Evolutionary conservation across 2,888 invertebrate species (phyloP).

Genomic region (Linyphia triangularis): DNA sequence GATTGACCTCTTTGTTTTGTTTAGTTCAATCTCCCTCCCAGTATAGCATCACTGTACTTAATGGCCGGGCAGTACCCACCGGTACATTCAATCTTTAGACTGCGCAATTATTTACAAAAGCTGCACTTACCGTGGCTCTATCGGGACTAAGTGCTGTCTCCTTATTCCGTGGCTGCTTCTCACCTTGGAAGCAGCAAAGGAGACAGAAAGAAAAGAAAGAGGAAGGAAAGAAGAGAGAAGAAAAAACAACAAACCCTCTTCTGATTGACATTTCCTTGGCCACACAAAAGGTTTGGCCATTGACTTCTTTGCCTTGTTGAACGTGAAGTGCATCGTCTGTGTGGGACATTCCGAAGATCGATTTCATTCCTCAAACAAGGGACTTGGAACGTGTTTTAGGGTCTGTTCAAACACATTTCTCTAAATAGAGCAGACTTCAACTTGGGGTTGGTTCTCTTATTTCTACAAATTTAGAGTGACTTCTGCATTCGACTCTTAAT

Average conservation of each 20-base stretch:
- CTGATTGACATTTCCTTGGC: slow-evolving; percentile 51
- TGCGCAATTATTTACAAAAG: slow-evolving; percentile 64
- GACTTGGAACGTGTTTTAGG: background rate
- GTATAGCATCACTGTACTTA: slow-evolving; percentile 11
- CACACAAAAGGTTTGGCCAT: slow-evolving; percentile 49
- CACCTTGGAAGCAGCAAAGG: slow-evolving; percentile 21
- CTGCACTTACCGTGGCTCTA: slow-evolving; percentile 49
- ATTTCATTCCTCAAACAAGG: background rate
- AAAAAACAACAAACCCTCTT: slow-evolving; percentile 11
- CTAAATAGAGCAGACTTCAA: no score
- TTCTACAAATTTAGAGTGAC: no score
- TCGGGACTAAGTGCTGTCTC: slow-evolving; percentile 59
- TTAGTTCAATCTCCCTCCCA: background rate
- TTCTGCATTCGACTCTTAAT: no score
- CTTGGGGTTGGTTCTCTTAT: no score
- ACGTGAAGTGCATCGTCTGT: slow-evolving; percentile 27
- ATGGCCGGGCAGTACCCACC: slow-evolving; percentile 6
- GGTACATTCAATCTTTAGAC: slow-evolving; percentile 35
- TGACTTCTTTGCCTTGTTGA: slow-evolving; percentile 61
- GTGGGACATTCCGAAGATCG: background rate
- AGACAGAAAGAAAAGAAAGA: slow-evolving; percentile 21
- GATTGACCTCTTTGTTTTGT: no score
- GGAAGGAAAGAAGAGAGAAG: slow-evolving; percentile 15
- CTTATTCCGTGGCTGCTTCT: slow-evolving; percentile 41
- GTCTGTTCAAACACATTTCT: no score